phyloP scores from a whole-genome alignment of 2,113 vertebrate species.

The mouse (Mus musculus) region DNA sequence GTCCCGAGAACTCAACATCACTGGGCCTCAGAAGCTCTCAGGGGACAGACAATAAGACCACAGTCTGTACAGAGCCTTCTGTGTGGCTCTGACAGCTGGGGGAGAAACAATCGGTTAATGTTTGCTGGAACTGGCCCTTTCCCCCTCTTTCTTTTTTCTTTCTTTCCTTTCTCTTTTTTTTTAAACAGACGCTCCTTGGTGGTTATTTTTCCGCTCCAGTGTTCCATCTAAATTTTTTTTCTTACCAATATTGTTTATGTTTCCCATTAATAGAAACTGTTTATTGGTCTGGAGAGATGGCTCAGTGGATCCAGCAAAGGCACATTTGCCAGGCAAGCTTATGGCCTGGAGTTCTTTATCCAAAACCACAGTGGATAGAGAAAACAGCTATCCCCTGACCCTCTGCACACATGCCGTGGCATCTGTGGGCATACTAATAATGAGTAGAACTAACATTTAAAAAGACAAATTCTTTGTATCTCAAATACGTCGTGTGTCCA shows the following conservation, averaged over 20 bases:
- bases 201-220: background rate
- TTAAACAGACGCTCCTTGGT: background rate
- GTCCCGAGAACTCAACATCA: conserved; percentile 70
- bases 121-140: background rate
- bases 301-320: background rate
- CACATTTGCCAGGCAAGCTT: too few relatives aligned
- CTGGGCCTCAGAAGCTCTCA: conserved; percentile 74
- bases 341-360: background rate
- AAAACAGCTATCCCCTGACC: background rate
- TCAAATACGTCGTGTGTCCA: background rate
- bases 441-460: background rate
- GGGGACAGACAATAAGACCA: conserved; percentile 75
- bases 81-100: conserved; percentile 13
- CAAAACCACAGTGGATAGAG: background rate
- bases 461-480: background rate
- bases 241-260: background rate
- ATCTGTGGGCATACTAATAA: background rate
- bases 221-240: background rate
- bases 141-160: background rate
- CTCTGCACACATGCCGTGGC: background rate
- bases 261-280: background rate
- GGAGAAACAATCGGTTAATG: conserved; percentile 65
- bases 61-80: conserved; percentile 75
- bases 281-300: background rate
- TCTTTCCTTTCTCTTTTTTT: background rate